Percentiles rank a stretch among this genome's conserved stretches.
Evolutionary conservation across 1,140 invertebrate genomes (phyloP).

Genomic region (Zelostemma sp.): DNA sequence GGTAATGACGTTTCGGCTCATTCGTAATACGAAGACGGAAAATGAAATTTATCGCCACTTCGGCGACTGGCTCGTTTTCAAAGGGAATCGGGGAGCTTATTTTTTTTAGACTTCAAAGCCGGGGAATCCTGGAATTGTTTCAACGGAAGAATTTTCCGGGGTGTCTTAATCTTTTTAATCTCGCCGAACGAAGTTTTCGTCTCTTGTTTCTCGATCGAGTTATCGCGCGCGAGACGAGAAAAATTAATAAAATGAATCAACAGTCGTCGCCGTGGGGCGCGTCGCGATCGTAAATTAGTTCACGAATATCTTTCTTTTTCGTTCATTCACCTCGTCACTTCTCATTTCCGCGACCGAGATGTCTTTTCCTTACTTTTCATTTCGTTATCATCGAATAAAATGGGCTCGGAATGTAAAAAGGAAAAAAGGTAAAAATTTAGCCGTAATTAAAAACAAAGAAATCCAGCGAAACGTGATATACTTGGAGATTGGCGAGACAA

Average conservation of each 20-base stretch:
- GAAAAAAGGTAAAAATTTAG: background rate
- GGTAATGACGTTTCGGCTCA: background rate
- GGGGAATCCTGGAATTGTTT: background rate
- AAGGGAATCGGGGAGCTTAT: background rate
- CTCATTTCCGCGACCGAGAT: conserved; percentile 30
- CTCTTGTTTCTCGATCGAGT: conserved; percentile 31
- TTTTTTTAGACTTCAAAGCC: background rate
- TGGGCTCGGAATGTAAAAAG: conserved; percentile 19
- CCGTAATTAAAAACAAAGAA: conserved; percentile 11
- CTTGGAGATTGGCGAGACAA: conserved; percentile 25
- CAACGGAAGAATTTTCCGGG: background rate
- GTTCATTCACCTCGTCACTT: conserved; percentile 20
- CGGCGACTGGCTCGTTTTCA: background rate
- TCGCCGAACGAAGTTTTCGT: conserved; percentile 6
- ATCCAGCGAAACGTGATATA: conserved; percentile 35
- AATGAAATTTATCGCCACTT: background rate
- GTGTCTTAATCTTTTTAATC: conserved; percentile 34
- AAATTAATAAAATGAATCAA: conserved; percentile 52
- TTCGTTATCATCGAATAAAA: conserved; percentile 1
- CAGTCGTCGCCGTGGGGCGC: conserved; percentile 36
- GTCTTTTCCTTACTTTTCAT: conserved; percentile 20
- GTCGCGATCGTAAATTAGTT: conserved; percentile 39
- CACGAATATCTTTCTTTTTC: conserved; percentile 27
- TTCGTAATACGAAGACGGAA: background rate
- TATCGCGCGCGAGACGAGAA: conserved; percentile 38